Evolutionary conservation across 2,888 invertebrate species (phyloP), one percentile per base, ranked within the genome.

Genomic region (Brachyptera putata): DNA sequence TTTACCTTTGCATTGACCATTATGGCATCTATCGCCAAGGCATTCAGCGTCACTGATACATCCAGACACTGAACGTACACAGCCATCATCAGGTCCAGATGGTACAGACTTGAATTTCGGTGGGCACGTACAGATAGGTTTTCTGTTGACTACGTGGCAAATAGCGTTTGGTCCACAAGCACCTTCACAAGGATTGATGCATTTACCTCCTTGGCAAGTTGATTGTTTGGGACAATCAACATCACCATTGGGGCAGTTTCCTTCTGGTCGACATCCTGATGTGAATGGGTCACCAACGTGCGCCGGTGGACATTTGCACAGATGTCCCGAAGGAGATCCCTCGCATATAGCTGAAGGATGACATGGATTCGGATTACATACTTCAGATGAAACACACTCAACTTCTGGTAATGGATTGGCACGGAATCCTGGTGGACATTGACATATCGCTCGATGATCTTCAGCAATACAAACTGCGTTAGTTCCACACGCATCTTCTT

Each of bases 381-480:
- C 79, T 67, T 91, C 86, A 13, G 85, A 77, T 63, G 83, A 79
- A 56, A 81, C 80, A 70, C 94, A 94, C 70, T 85, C 87, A 11
- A 91, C 83, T 68, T 93, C 93, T n/a, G 93, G 84, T 25, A 89
- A 75, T 1, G 93, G 92, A 72, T 91, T 88, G 1, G 89, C 83
- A 67, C 80, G 83, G 71, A 83, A 90, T 9, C 94, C 94, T 26
- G 87, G 86, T 34, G 91, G 92, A 71, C 95, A 95, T 70, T 91
- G 89, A 68, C 95, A 95, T 16, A 81, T 82, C 7, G 86, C 82
- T 70, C 84, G 86, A 71, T 94, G 91, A 69, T 89, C 86, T 74
- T 92, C 91, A 3, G 89, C 86, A 67, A 93, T 84, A 72, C 95
- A 95, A 14, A 94, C 89, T 7, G 94, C 91, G 73, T 93, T 91